Evolutionary conservation across 2,797 vertebrate genomes (phyloP).

Genomic region (Malacoraja senta): DNA sequence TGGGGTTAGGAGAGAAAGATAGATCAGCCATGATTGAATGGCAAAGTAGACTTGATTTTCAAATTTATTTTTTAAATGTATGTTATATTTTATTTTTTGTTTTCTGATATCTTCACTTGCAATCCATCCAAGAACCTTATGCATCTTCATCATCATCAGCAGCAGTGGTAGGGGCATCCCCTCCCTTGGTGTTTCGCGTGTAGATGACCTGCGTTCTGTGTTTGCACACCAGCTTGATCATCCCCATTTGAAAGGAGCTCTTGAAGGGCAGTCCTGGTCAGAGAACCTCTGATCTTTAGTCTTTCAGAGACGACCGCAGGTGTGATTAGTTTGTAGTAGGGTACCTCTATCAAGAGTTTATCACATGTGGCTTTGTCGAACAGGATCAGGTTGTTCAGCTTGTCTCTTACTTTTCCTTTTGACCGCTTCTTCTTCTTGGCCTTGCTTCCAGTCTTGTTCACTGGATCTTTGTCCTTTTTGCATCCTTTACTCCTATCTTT

Average conservation of each 20-base stretch:
- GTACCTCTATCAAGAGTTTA: slow-evolving; percentile 93
- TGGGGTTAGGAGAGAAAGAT: too few relatives aligned
- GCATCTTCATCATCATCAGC: slow-evolving; percentile 51
- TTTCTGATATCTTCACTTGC: too few relatives aligned
- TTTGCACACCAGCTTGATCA: slow-evolving; percentile 91
- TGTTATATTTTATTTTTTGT: too few relatives aligned
- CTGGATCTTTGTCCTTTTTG: too few relatives aligned
- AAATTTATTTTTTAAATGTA: too few relatives aligned
- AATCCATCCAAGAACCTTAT: too few relatives aligned
- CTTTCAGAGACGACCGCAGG: slow-evolving; percentile 93
- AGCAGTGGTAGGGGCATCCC: slow-evolving; percentile 64
- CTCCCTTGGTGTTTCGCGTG: slow-evolving; percentile 87
- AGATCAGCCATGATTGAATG: too few relatives aligned
- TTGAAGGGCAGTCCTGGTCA: slow-evolving; percentile 88
- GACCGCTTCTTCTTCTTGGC: slow-evolving; percentile 81
- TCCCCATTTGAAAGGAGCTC: slow-evolving; percentile 89
- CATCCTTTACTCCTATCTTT: too few relatives aligned
- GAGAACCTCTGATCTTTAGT: slow-evolving; percentile 90
- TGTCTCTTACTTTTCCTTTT: slow-evolving; percentile 96
- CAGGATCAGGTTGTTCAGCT: slow-evolving; percentile 92
- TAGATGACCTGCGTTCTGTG: slow-evolving; percentile 91
- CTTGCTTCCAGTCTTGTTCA: too few relatives aligned
- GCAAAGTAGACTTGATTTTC: too few relatives aligned
- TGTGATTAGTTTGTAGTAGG: slow-evolving; percentile 97
- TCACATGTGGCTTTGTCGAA: slow-evolving; percentile 97